A percentile compares a stretch with the other conserved stretches of the same genome.
Conservation (phyloP, 1,140 invertebrate genomes). For the fruit fly (Drosophila melanogaster) region DNA sequence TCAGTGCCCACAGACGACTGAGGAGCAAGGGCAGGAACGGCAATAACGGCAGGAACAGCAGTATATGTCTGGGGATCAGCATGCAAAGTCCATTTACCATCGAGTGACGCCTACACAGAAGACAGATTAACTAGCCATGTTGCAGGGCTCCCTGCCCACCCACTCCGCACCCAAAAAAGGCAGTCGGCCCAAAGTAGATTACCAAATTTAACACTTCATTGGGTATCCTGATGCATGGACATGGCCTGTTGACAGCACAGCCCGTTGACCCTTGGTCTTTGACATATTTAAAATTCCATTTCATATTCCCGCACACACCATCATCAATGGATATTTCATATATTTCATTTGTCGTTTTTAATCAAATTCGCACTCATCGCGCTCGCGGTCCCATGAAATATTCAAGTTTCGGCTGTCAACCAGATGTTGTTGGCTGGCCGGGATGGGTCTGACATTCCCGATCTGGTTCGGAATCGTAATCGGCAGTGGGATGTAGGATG, state of each 20-base stretch:
- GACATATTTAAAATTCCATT: slow-evolving; percentile 60
- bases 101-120: slow-evolving; percentile 52
- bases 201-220: slow-evolving; percentile 77
- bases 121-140: slow-evolving; percentile 64
- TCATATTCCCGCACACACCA: slow-evolving; percentile 11
- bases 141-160: background rate
- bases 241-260: slow-evolving; percentile 5
- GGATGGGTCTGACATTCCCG: slow-evolving; percentile 14
- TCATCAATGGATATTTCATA: slow-evolving; percentile 40
- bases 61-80: slow-evolving; percentile 31
- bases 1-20: slow-evolving; percentile 36
- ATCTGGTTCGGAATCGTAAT: slow-evolving; percentile 13
- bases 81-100: slow-evolving; percentile 55
- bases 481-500: slow-evolving; percentile 5
- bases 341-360: slow-evolving; percentile 65
- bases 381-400: slow-evolving; percentile 54
- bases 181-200: slow-evolving; percentile 61
- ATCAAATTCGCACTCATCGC: slow-evolving; percentile 56
- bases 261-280: slow-evolving; percentile 27
- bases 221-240: slow-evolving; percentile 39
- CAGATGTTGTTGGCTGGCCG: slow-evolving; percentile 51
- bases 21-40: slow-evolving; percentile 2
- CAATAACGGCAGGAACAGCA: slow-evolving; percentile 15
- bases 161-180: slow-evolving; percentile 6
- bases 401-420: slow-evolving; percentile 57